These are phyloP conservation scores for Labeo rohita DNA, from an alignment of 2,113 vertebrate species.

Conservation along the genomic window DNA sequence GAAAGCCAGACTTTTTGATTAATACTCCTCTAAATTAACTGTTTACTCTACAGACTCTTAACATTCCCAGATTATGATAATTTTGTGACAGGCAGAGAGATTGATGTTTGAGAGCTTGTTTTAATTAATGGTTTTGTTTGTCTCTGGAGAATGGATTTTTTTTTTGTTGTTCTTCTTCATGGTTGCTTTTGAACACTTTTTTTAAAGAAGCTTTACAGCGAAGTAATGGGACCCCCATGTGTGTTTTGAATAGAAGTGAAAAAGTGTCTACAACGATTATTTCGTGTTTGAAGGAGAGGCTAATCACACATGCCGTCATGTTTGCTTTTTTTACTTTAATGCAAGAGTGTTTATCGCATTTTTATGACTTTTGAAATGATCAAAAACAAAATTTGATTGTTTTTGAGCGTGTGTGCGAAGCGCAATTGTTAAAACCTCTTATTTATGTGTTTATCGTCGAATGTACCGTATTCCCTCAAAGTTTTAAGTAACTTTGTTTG, in stretches of 20 bases:
- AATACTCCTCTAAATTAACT: conserved; percentile 63
- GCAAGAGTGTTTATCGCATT: conserved; percentile 34
- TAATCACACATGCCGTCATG: conserved; percentile 53
- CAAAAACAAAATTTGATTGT: conserved; percentile 43
- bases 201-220: conserved; percentile 51
- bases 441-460: conserved; percentile 42
- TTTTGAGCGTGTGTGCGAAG: conserved; percentile 40
- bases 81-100: conserved; percentile 57
- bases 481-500: conserved; percentile 49
- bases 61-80: conserved; percentile 63
- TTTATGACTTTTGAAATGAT: conserved; percentile 49
- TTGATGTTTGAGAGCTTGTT: conserved; percentile 59
- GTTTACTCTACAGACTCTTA: conserved; percentile 64
- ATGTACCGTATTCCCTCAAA: conserved; percentile 28
- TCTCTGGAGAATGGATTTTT: conserved; percentile 55
- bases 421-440: conserved; percentile 31
- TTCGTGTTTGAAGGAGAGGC: conserved; percentile 57
- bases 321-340: conserved; percentile 56
- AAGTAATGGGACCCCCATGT: conserved; percentile 60
- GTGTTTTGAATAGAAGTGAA: conserved; percentile 60
- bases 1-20: conserved; percentile 62
- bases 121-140: conserved; percentile 66
- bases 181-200: conserved; percentile 51
- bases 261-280: conserved; percentile 60
- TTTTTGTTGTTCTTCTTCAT: conserved; percentile 35